Evolutionary conservation across 30 jellyfish, hydroid and myxozoan species (phyloP), one percentile per base, ranked within the genome.

Genomic region (Clytia hemisphaerica): DNA sequence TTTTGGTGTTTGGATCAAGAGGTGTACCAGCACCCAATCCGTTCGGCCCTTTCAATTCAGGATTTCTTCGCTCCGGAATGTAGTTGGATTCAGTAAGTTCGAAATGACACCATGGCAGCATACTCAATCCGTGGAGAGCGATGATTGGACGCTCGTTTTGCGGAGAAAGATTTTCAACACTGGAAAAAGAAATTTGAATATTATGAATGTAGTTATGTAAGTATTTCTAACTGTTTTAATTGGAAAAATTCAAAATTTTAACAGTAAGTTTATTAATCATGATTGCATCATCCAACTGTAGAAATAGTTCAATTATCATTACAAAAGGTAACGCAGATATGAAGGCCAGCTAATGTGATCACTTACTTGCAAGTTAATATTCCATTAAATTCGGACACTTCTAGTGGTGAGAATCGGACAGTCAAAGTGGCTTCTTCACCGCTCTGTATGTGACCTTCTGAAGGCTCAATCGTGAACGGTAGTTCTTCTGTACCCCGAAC

Each of bases 61-160:
- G 97, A 58, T 87, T 87, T 16, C 97, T 86, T 48, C 94, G 50
- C 24, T 83, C 49, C 42, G 74, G 57, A 30, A 87, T 87, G 76
- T 87, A 87, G 48, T 80, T 32, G 25, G 94, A 77, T 58, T 79
- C 97, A 34, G 74, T 83, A 22, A 87, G 72, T 51, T 87, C 97
- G 70, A 87, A 87, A 61, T 87, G 97, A 68, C 97, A 87, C 97
- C 97, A 87, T 16, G 97, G 97, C 59, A 87, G 47, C 58, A 72
- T 35, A 48, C 97, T 87, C 22, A 80, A 77, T 1, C 97, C 94
- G 19, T 58, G 79, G 22, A 87, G 82, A 59, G 72, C 50, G 33
- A 87, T 82, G 16, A 54, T 64, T 2, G 97, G 97, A 4, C 49
- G 61, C 26, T 45, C 68, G 14, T 46, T 30, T 35, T 78, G 72